Percentiles rank a stretch among this genome's conserved stretches.
Conservation (phyloP, 2,113 vertebrate genomes). For the Scytalopus superciliaris region DNA sequence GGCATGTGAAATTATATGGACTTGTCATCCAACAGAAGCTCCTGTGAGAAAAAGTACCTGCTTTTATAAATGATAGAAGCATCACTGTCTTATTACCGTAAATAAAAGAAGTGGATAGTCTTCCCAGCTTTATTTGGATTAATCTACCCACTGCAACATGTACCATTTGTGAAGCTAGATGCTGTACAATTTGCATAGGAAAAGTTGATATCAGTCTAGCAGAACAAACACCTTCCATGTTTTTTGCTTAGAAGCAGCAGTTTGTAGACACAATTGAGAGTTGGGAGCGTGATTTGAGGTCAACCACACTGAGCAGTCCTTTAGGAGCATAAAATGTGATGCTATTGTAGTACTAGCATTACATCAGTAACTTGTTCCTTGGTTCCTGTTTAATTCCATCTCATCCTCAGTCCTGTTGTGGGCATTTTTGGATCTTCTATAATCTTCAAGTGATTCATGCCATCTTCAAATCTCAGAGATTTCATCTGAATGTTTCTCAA, state of each 20-base stretch:
- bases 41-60: not conserved
- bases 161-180: not conserved
- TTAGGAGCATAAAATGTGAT: not conserved
- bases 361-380: not conserved
- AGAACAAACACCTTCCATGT: not conserved
- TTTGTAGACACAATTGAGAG: not conserved
- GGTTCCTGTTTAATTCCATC: not conserved
- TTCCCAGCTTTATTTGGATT: not conserved
- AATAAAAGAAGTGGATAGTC: not conserved
- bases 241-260: not conserved
- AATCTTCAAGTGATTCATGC: not conserved
- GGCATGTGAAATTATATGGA: not conserved
- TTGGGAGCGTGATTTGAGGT: not conserved
- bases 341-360: not conserved
- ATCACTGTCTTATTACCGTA: not conserved
- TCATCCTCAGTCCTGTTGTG: not conserved
- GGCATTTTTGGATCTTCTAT: not conserved
- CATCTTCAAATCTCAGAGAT: not conserved
- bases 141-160: not conserved
- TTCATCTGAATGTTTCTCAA: not conserved
- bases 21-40: not conserved
- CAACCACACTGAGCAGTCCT: not conserved
- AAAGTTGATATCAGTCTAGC: not conserved
- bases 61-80: not conserved
- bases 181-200: not conserved